Evolutionary conservation across 2,888 invertebrate genomes (phyloP), one percentile per base, ranked within the genome.

Genomic region (Mimumesa dahlbomi): DNA sequence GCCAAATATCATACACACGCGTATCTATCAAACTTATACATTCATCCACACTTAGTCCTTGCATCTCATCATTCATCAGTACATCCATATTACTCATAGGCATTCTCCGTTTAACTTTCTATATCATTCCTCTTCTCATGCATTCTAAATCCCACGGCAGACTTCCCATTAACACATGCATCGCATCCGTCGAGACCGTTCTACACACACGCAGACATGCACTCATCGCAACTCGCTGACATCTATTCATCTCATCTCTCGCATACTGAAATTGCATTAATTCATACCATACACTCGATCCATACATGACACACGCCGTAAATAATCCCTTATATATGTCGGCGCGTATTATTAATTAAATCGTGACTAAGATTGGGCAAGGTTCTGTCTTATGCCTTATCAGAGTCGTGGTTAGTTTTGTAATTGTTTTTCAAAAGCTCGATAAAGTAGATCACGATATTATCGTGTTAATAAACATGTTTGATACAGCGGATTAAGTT

Each of bases 121-220:
- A 46, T 1, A 16, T 0, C 1, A 19, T 7, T 1, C 21, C 62
- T 21, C 56, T 34, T n/a, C 56, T 49, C 6, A 22, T 25, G 29
- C 50, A 34, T 31, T 73, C 75, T 2, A 77, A 38, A 29, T 73
- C 73, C 75, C 75, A 73, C 11, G 70, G 73, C 0, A 73, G 21
- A 1, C 5, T 52, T 0, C 75, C 73, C 34, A 50, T 31, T 9
- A 75, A 34, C 0, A 73, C 69, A 29, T 77, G 73, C 73, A 77
- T 64, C 0, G 67, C 63, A 6, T 65, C 67, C 11, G 68, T 69
- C 1, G 73, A 73, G 0, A 77, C 73, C 0, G 75, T 77, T 18
- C 72, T 57, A 25, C 75, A 79, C 0, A 75, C 72, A 4, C 50
- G 38, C 29, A 58, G 2, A 34, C 73, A 64, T 0, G 73, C 73